Conservation (phyloP, 2,797 vertebrate species). For the Jordanella pulchra region DNA sequence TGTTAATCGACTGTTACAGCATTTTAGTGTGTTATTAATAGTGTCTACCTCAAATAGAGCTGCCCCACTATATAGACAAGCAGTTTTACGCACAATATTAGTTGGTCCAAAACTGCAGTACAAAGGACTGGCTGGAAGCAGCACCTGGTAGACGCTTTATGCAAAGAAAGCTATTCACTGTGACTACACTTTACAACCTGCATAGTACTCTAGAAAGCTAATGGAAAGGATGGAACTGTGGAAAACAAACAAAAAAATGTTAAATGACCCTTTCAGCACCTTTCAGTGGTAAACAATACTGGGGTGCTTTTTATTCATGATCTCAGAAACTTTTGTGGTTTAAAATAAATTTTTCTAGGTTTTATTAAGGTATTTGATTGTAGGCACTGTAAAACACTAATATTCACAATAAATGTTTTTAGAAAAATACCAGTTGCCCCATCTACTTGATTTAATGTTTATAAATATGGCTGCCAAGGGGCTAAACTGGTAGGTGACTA, state of each 20-base stretch:
- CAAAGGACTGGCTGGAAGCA: neutral
- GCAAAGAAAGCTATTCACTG: neutral
- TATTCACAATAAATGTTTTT: no score
- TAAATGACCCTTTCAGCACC: neutral
- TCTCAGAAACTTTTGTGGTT: no score
- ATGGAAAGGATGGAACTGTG: neutral
- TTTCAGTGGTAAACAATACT: no score
- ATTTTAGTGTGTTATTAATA: neutral
- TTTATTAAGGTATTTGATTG: no score
- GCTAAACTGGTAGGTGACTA: no score
- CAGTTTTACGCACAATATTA: neutral
- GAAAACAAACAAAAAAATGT: neutral
- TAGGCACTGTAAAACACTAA: no score
- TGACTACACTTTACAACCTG: neutral
- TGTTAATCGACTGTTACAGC: conserved; percentile 10
- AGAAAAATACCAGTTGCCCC: no score
- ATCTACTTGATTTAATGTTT: no score
- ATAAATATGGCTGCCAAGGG: no score
- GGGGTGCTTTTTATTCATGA: no score
- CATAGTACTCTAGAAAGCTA: neutral
- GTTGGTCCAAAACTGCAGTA: neutral
- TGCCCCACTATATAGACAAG: neutral
- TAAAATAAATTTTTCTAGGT: no score
- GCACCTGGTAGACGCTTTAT: neutral
- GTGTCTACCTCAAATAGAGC: neutral